Conservation (phyloP, 1,140 invertebrate genomes). For the roundworm (Caenorhabditis elegans) region WBcel235 BX284602.5:5783501-5784000, state of each 20-base stretch:
- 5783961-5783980: neutral
- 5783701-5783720: neutral
- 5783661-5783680: too few relatives aligned
- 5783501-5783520: too few relatives aligned
- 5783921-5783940: conserved; percentile 26
- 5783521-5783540: too few relatives aligned
- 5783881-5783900: neutral
- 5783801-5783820: conserved; percentile 12
- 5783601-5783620: too few relatives aligned
- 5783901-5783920: conserved; percentile 27
- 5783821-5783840: conserved; percentile 1
- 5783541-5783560: too few relatives aligned
- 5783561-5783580: too few relatives aligned
- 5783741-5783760: conserved; percentile 24
- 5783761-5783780: conserved; percentile 12
- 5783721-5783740: neutral
- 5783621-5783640: too few relatives aligned
- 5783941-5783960: conserved; percentile 13
- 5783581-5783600: too few relatives aligned
- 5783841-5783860: conserved; percentile 15
- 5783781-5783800: conserved; percentile 19
- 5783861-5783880: conserved; percentile 4
- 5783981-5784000: neutral
- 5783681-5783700: neutral
- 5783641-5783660: too few relatives aligned